Base-by-base conservation (phyloP, 2,113 vertebrate species). In the Theropithecus gelada region DNA sequence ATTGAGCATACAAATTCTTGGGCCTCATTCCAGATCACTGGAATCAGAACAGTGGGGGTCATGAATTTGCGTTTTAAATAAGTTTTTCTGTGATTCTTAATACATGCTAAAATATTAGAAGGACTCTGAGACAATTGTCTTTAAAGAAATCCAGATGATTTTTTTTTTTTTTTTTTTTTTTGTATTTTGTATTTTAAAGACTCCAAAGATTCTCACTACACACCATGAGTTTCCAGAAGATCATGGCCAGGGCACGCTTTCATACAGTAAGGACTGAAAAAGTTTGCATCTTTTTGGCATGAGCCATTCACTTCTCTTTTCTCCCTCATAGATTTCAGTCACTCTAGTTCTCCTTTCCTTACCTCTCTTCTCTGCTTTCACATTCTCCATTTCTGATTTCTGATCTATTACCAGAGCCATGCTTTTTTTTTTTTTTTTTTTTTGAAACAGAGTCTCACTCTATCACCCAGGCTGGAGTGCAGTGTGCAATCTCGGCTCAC, bases 241-340 rank as follows among this genome's bases (percentile, higher is more conserved):
- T 7, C 4, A 2, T 5, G 6, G 7, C 5, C 17, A 64, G 11
- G 30, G 4, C 32, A n/a, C 0, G 17, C 0, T 48, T 57, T 18
- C 48, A 6, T 93, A 35, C 3, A 72, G 14, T 3, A 6, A 22
- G 5, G 27, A 13, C 35, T 61, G 1, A 0, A 52, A 89, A 55
- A 0, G 12, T 85, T 81, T 80, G 30, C 11, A 61, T 20, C 4
- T 1, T 81, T 92, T 91, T 20, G 10, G 3, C 14, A 35, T 2
- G 17, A 64, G 8, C 35, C 12, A 25, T 52, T 7, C 8, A 35
- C 1, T 16, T 87, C 12, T 48, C 4, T 35, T 64, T 90, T 55
- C 23, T 78, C 81, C 16, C 50, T 59, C 20, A 22, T 35, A 12
- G 30, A 1, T 52, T 64, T 64, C 20, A 57, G 6, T 1, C 5